phyloP scores from a whole-genome alignment of 2,797 vertebrate species.

The Syncerus caffer region DNA sequence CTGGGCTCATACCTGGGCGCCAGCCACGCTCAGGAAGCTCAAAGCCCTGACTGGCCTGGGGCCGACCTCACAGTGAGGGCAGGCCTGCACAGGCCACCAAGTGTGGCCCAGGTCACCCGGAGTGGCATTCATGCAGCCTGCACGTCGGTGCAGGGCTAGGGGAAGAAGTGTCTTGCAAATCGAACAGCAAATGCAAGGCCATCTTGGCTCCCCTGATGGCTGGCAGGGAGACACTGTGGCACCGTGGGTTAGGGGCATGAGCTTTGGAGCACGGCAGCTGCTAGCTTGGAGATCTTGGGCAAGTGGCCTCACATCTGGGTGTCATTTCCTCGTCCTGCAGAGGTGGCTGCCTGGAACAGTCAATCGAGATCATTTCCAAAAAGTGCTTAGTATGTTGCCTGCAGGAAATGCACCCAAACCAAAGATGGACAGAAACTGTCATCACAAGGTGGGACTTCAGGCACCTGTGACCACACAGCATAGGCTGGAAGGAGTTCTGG shows the following conservation, averaged over 20 bases:
- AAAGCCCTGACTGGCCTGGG: neutral
- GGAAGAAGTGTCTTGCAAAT: neutral
- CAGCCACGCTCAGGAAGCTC: neutral
- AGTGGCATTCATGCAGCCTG: neutral
- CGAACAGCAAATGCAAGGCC: neutral
- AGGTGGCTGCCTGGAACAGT: neutral
- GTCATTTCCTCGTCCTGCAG: neutral
- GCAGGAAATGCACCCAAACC: neutral
- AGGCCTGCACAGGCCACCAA: neutral
- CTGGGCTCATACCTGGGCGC: neutral
- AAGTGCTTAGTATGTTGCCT: neutral
- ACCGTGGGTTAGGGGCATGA: neutral
- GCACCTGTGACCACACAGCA: accelerated
- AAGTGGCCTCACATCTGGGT: neutral
- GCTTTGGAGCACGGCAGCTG: neutral
- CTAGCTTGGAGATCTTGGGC: neutral
- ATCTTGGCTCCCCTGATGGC: accelerated
- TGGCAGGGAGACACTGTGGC: neutral
- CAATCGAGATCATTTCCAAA: neutral
- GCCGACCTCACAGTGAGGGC: neutral
- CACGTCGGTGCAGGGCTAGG: neutral
- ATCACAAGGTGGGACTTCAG: neutral
- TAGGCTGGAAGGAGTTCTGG: neutral
- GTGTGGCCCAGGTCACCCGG: neutral
- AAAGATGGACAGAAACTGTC: neutral